These are phyloP conservation scores for Antedon bifida DNA, from an alignment of 35 echinoderm and acorn worm species.

Conservation along the genomic window DNA sequence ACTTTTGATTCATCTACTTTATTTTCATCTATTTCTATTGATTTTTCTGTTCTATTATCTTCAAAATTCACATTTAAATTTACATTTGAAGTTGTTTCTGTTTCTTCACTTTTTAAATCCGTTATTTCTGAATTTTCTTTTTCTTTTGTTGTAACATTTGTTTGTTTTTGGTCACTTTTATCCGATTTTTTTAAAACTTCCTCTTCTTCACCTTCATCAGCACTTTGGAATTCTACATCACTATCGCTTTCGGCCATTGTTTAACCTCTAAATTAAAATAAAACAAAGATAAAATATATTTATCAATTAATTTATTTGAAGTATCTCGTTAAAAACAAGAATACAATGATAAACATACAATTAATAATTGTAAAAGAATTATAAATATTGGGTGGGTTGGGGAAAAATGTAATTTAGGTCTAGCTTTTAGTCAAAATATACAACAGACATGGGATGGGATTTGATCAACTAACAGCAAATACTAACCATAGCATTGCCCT, in stretches of 20 bases:
- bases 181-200: not conserved
- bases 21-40: conserved; percentile 9
- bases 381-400: too few species aligned
- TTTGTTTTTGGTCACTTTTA: conserved; percentile 8
- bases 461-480: too few species aligned
- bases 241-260: conserved; percentile 28
- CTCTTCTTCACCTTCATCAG: conserved; percentile 37
- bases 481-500: too few species aligned
- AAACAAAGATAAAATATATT: too few species aligned
- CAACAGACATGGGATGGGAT: too few species aligned
- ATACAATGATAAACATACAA: too few species aligned
- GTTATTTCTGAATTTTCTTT: not conserved
- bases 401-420: too few species aligned
- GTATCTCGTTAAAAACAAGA: too few species aligned
- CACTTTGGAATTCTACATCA: conserved; percentile 42
- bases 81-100: not conserved
- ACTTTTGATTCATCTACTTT: conserved; percentile 10
- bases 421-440: too few species aligned
- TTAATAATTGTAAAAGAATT: too few species aligned
- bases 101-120: not conserved
- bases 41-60: not conserved
- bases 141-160: not conserved
- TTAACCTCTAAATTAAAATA: not conserved
- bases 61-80: not conserved
- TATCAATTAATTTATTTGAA: too few species aligned